These are phyloP conservation scores for Smithornis capensis DNA, from an alignment of 2,113 vertebrate genomes.

Conservation along the genomic window DNA sequence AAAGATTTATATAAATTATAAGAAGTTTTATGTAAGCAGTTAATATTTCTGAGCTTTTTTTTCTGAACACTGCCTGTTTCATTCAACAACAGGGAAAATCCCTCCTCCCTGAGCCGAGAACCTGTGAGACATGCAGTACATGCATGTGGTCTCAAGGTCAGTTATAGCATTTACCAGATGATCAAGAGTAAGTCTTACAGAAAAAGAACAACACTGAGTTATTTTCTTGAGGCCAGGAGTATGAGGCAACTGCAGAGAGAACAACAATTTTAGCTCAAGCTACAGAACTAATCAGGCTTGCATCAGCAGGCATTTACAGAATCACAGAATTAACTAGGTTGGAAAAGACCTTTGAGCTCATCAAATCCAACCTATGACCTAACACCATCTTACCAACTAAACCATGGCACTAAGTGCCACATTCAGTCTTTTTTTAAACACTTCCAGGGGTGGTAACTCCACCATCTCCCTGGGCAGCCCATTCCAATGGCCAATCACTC, in stretches of 20 bases:
- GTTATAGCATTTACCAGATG: slow-evolving; percentile 32
- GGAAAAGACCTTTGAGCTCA: too few relatives aligned
- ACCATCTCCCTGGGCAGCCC: too few relatives aligned
- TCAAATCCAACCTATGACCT: too few relatives aligned
- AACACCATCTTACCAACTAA: too few relatives aligned
- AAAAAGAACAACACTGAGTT: slow-evolving; percentile 38
- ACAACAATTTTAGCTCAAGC: not conserved
- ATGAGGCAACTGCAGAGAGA: slow-evolving; percentile 40
- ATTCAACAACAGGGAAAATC: slow-evolving; percentile 4
- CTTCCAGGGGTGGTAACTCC: too few relatives aligned
- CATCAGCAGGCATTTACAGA: slow-evolving; percentile 1
- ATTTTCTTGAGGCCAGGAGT: slow-evolving; percentile 1
- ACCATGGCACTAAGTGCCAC: too few relatives aligned
- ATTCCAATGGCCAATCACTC: too few relatives aligned
- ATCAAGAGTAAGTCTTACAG: not conserved
- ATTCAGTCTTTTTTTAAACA: too few relatives aligned
- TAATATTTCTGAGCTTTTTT: slow-evolving; percentile 29
- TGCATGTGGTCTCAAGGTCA: slow-evolving; percentile 36
- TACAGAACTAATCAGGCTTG: not conserved
- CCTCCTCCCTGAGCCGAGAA: not conserved
- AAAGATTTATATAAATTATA: slow-evolving; percentile 43
- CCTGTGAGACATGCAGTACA: slow-evolving; percentile 11
- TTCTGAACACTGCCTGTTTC: not conserved
- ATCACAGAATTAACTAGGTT: too few relatives aligned
- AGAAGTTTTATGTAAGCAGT: slow-evolving; percentile 49